Conservation (phyloP, 2,888 invertebrate genomes). For the Mythimna pallens region DNA sequence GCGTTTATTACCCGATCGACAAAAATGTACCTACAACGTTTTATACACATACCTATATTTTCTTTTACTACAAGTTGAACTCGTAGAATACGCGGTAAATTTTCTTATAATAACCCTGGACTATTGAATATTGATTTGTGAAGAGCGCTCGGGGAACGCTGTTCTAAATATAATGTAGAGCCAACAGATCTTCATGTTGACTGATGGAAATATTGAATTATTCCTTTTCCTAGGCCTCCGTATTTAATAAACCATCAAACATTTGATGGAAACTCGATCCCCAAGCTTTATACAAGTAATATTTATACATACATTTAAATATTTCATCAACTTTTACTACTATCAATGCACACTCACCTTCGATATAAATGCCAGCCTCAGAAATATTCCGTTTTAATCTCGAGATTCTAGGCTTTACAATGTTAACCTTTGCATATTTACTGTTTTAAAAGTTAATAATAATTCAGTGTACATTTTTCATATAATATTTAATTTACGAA, state of each 20-base stretch:
- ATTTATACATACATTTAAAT: conserved; percentile 71
- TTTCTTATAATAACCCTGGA: conserved; percentile 52
- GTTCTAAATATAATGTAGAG: not conserved
- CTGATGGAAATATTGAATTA: not conserved
- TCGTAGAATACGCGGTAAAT: conserved; percentile 27
- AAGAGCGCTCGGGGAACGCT: conserved; percentile 32
- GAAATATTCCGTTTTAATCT: conserved; percentile 68
- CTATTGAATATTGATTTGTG: conserved; percentile 38
- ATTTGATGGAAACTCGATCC: conserved; percentile 19
- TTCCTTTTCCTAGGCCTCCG: not conserved
- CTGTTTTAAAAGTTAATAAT: conserved; percentile 42
- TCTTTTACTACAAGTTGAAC: conserved; percentile 45
- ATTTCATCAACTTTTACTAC: conserved; percentile 74
- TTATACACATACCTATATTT: conserved; percentile 12
- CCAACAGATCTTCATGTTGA: not conserved
- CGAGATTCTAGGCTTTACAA: conserved; percentile 62
- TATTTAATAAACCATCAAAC: not conserved
- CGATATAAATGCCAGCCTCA: conserved; percentile 76
- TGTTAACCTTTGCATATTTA: conserved; percentile 53
- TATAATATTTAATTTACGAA: conserved; percentile 58
- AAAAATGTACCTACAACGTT: conserved; percentile 45
- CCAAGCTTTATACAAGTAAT: conserved; percentile 44
- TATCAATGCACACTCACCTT: conserved; percentile 73
- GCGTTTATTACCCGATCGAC: conserved; percentile 19
- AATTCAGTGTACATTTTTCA: conserved; percentile 59